Percentiles rank a stretch among this genome's conserved stretches.
These are phyloP conservation scores for Glyphotaelius pellucidus DNA, from an alignment of 2,888 invertebrate species.

Conservation along the genomic window DNA sequence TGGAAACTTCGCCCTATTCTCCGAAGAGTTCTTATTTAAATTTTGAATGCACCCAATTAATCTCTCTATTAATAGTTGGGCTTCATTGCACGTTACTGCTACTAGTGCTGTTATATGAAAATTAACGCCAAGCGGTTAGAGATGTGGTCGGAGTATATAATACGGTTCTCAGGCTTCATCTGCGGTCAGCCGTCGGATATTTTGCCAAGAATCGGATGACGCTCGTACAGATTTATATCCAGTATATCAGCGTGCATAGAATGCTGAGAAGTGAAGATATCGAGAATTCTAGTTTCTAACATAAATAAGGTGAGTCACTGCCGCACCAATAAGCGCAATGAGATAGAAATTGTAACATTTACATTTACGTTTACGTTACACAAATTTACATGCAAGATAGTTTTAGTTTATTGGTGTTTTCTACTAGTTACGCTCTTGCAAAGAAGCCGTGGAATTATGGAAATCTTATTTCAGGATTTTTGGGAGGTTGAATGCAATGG, in stretches of 20 bases:
- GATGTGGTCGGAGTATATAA: slow-evolving; percentile 9
- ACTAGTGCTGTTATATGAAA: neutral
- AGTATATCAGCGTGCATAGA: neutral
- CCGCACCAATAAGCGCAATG: neutral
- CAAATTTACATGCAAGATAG: neutral
- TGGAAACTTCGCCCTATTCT: neutral
- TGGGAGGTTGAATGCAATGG: too few species aligned
- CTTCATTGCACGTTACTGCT: slow-evolving; percentile 7
- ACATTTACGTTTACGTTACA: neutral
- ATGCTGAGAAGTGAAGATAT: neutral
- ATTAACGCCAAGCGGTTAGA: neutral
- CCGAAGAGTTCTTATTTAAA: neutral
- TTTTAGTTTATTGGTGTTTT: neutral
- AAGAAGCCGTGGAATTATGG: too few species aligned
- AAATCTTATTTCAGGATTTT: too few species aligned
- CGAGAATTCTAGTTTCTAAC: neutral
- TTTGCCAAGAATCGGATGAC: neutral
- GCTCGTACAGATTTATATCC: neutral
- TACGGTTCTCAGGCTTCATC: neutral
- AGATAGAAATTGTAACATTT: neutral
- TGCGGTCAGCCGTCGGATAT: slow-evolving; percentile 2
- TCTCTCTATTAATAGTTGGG: neutral
- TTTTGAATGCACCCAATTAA: neutral
- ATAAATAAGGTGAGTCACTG: neutral
- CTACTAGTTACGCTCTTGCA: neutral